These are phyloP conservation scores for Fopius arisanus DNA, from an alignment of 1,140 invertebrate genomes.

Conservation along the genomic window DNA sequence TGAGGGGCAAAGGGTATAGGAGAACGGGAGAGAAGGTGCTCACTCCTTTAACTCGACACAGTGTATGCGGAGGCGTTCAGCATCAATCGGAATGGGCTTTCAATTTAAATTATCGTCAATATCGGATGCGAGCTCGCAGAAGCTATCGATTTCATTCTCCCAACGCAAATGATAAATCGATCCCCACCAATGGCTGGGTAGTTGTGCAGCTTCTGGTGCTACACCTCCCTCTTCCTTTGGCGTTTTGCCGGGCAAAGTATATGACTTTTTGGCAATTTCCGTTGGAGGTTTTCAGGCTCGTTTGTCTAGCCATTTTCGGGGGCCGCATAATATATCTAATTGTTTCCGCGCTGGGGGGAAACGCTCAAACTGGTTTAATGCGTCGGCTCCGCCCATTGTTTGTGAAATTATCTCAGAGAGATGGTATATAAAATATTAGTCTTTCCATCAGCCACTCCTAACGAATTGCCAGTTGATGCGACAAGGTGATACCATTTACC, in stretches of 20 bases:
- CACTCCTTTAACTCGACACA: not conserved
- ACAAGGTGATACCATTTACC: slow-evolving; percentile 50
- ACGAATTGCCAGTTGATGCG: slow-evolving; percentile 37
- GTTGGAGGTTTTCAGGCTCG: not conserved
- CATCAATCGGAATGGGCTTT: slow-evolving; percentile 13
- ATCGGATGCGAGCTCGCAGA: slow-evolving; percentile 8
- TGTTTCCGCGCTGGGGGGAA: not conserved
- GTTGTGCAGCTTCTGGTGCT: not conserved
- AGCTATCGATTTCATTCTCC: slow-evolving; percentile 1
- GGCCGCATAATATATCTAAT: not conserved
- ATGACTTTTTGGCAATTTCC: not conserved
- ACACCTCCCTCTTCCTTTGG: slow-evolving; percentile 1
- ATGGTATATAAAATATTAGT: no score
- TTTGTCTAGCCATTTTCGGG: not conserved
- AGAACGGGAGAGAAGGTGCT: not conserved
- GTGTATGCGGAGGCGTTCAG: not conserved
- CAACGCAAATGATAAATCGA: not conserved
- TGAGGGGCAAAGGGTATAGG: not conserved
- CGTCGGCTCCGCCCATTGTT: not conserved
- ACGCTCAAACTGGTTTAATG: no score
- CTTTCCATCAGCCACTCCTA: not conserved
- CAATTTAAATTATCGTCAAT: slow-evolving; percentile 19
- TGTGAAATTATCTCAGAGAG: not conserved
- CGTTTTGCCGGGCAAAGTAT: not conserved
- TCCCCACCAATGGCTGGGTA: not conserved